Base-by-base conservation (phyloP, 1,140 invertebrate genomes). In the Zaprionus capensis region DNA sequence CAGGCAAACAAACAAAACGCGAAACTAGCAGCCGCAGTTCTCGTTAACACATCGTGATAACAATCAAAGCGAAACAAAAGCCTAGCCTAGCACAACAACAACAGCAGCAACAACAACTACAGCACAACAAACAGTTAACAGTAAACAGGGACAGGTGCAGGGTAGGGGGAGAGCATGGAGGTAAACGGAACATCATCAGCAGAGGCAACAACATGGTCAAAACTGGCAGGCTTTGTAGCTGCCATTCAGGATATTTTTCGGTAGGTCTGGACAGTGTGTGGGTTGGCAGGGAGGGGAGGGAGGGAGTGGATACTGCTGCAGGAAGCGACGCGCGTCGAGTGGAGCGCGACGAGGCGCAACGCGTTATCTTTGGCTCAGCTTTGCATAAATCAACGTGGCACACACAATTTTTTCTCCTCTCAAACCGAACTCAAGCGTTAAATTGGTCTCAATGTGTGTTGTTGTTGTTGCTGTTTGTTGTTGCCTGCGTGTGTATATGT, bases 341-440 rank as follows among this genome's bases (percentile, higher is more conserved):
- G 28, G 28, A 31, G 46, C 46, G 78, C 81, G 66, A 56, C 79
- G 73, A 77, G 62, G 76, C 82, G 71, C 83, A 80, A 69, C 69
- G 83, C 81, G 83, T 87, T 87, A 87, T 87, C 83, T 87, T 41
- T 74, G 78, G 78, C 71, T 67, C 69, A 80, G 83, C 80, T 87
- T 87, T 87, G 84, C 83, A 87, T 87, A 87, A 87, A 87, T 87
- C 83, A 88, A 83, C 84, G 83, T 75, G 57, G 49, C 64, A 75
- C 56, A 53, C 58, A 74, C 28, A 34, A 31, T 26, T 57, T 46
- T 67, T 67, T 58, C 44, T 46, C 34, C 62, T 71, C 17, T 73
- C 68, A 56, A 87, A 71, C 84, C 71, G 83, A 87, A 83, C 84
- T 80, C 83, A 87, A 87, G 83, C 83, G 83, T 88, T 83, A 87